Evolutionary conservation across 2,113 vertebrate genomes (phyloP).

Genomic region (Archilochus colubris): DNA sequence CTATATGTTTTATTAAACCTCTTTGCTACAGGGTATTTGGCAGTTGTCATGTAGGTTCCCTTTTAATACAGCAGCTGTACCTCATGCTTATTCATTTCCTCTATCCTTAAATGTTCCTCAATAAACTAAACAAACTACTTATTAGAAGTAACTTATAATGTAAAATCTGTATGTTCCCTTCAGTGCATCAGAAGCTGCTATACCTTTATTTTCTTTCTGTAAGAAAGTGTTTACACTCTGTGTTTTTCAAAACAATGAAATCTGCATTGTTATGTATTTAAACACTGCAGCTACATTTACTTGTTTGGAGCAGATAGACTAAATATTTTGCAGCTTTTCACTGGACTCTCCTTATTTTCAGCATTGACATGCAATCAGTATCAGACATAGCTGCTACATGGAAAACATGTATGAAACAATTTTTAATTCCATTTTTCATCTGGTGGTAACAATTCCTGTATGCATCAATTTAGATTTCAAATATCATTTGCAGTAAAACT

Average conservation of each 20-base stretch:
- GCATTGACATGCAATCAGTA: neutral
- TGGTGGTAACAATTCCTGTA: neutral
- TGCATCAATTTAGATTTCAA: neutral
- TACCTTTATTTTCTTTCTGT: neutral
- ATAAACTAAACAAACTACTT: constrained; percentile 74
- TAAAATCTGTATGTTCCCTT: neutral
- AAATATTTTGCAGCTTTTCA: neutral
- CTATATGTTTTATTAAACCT: constrained; percentile 79
- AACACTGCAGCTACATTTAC: neutral
- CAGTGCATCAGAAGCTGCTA: neutral
- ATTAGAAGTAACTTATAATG: constrained; percentile 64
- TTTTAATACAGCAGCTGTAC: constrained; percentile 75
- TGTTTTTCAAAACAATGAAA: neutral
- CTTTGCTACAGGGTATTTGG: constrained; percentile 68
- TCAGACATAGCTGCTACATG: neutral
- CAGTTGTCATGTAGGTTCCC: constrained; percentile 73
- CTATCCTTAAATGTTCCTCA: constrained; percentile 66
- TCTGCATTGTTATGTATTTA: accelerated
- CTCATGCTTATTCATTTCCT: constrained; percentile 77
- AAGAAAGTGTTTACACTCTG: neutral
- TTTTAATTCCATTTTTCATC: neutral
- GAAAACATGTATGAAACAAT: neutral
- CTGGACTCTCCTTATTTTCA: neutral
- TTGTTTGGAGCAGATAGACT: neutral
- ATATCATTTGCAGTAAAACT: neutral